Evolutionary conservation across 2,888 invertebrate species (phyloP).

Genomic region (Incurvaria masculella): DNA sequence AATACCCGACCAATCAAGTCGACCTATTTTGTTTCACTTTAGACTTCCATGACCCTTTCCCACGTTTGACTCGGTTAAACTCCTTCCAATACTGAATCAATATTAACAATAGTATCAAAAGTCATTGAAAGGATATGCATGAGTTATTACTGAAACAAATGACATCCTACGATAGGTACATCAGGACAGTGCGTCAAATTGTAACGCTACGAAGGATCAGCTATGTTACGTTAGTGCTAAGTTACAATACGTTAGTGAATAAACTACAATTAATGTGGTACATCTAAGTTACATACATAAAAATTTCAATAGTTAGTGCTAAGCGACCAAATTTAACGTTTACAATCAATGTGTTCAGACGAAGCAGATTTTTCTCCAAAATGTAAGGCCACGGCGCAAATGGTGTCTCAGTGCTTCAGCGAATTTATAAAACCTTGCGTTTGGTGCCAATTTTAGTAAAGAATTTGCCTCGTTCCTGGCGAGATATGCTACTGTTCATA

Average conservation of each 20-base stretch:
- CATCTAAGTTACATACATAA: background rate
- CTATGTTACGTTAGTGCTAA: background rate
- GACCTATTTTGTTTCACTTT: too few species aligned
- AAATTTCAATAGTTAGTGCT: background rate
- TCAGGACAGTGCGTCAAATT: background rate
- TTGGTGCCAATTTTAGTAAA: too few species aligned
- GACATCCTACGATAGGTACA: background rate
- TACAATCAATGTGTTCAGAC: background rate
- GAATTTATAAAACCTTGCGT: background rate
- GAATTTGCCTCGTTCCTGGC: too few species aligned
- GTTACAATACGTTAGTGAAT: too few species aligned
- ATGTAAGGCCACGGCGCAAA: constrained; percentile 56
- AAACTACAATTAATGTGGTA: too few species aligned
- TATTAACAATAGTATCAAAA: constrained; percentile 30
- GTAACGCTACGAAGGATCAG: background rate
- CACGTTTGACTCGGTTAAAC: too few species aligned
- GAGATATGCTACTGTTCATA: too few species aligned
- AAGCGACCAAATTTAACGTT: background rate
- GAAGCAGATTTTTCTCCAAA: constrained; percentile 35
- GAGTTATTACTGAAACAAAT: constrained; percentile 22
- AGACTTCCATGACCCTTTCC: too few species aligned
- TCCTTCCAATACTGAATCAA: background rate
- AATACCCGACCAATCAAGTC: too few species aligned
- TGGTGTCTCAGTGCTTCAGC: constrained; percentile 52
- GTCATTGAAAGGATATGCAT: constrained; percentile 50